phyloP scores from a whole-genome alignment of 2,797 vertebrate genomes.

The Liasis olivaceus region DNA sequence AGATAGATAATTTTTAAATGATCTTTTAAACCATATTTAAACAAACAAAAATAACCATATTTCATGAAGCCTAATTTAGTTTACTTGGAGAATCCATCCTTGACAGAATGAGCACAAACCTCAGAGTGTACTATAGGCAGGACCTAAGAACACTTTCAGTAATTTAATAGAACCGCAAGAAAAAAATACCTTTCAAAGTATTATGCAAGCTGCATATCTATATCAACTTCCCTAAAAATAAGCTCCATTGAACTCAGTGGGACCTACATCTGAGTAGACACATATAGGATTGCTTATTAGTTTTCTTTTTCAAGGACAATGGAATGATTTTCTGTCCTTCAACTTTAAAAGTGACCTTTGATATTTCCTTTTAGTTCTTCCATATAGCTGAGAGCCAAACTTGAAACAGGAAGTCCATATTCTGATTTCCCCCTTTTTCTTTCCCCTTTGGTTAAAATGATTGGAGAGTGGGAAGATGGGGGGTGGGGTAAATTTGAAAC shows the following conservation, averaged over 20 bases:
- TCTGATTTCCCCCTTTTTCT: not conserved
- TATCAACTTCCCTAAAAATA: not conserved
- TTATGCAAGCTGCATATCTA: not conserved
- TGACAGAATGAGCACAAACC: constrained; percentile 19
- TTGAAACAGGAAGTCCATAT: not conserved
- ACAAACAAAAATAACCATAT: not conserved
- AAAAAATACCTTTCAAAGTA: not conserved
- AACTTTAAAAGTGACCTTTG: not conserved
- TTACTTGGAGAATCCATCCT: not conserved
- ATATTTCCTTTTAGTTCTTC: not conserved
- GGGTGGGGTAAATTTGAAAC: not conserved
- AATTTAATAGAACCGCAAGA: not conserved
- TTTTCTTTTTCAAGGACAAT: not conserved
- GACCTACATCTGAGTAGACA: not conserved
- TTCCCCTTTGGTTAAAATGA: not conserved
- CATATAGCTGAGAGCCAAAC: not conserved
- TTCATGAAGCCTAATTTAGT: not conserved
- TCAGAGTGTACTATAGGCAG: not conserved
- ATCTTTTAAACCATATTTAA: constrained; percentile 1
- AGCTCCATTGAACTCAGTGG: not conserved
- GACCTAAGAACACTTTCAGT: not conserved
- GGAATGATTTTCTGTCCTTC: not conserved
- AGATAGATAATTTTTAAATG: too few relatives aligned
- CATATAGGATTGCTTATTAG: not conserved
- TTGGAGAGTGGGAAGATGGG: not conserved